Evolutionary conservation across 2,888 invertebrate species (phyloP), one percentile per base, ranked within the genome.

Genomic region (Sympetrum striolatum): DNA sequence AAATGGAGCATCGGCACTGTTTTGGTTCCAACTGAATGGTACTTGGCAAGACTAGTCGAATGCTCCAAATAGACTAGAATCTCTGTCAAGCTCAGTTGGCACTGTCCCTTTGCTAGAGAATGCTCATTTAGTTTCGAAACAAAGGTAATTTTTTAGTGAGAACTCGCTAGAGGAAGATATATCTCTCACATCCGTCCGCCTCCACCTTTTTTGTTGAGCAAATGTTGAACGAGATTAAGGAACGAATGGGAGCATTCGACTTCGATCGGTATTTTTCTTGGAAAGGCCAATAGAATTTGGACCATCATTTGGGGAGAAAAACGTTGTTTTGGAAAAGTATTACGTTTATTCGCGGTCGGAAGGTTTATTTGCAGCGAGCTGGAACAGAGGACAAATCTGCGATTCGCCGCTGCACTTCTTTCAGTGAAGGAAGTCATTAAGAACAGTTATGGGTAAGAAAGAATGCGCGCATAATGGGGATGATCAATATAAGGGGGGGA

Each of bases 81-180:
- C 64, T n/a, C 37, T 86, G 86, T 86, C 86, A 86, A 86, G 86
- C 86, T 35, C 64, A 86, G 86, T 86, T 86, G 86, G 86, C 86
- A 86, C 25, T n/a, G 60, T 73, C 86, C 35, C 64, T 86, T 60
- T 35, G 25, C 86, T 60, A 58, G 60, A 37, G 60, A 86, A 86
- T 86, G 35, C 39, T 35, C 86, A 37, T 60, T 60, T 60, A 86
- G 86, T 60, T n/a, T 60, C 25, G 60, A 86, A 86, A 60, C 86
- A 86, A 86, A 64, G 60, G 58, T n/a, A 86, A 37, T 64, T 35
- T 58, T 58, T 31, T 58, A 58, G 31, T 35, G 53, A 73, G 73
- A 25, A 31, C 73, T 73, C 73, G 31, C 73, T 73, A 73, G 58
- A 53, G 35, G 53, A 82, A 82, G 82, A 53, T 82, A 18, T 82